Evolutionary conservation across 2,888 invertebrate species (phyloP), one percentile per base, ranked within the genome.

Genomic region (Baccha elongata): DNA sequence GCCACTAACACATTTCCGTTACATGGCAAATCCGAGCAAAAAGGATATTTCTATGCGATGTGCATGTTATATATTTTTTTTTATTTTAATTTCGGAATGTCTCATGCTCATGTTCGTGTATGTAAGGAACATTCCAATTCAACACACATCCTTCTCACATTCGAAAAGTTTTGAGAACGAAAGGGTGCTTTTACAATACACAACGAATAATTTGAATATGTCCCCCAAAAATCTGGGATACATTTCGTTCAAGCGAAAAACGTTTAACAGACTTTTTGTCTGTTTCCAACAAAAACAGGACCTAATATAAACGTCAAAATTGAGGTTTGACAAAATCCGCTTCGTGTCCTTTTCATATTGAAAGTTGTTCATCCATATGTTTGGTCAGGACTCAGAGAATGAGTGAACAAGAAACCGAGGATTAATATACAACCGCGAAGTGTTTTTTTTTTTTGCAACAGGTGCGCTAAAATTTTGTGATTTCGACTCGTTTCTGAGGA

Each of bases 1-100:
- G 83, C 78, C 73, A 83, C 72, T 78, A 83, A 83, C 81, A 83
- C 78, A 83, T 83, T 83, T 83, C 83, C 71, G 68, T 48, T 73
- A 83, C 78, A 83, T 55, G 52, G 44, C 21, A 50, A 72, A 76
- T 83, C 55, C 72, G 55, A 4, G 37, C 64, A 72, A 83, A 52
- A 71, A 48, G 44, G 67, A 78, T 73, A 64, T 48, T 23, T 40
- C 40, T 50, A 42, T 44, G 19, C 60, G 42, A 62, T 19, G 15
- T 35, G n/a, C 53, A 48, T 69, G 48, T 42, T 32, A 48, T 26
- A 21, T 40, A 37, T 55, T 32, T 50, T 35, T 62, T 53, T 48
- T 55, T 60, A 26, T 60, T 60, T 60, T 60, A 60, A 60, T 60
- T 50, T 67, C 37, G 42, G 46, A 67, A 72, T 68, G 67, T 42